Base-by-base conservation (phyloP, 2,888 invertebrate genomes). In the Cephus rjabovi region DNA sequence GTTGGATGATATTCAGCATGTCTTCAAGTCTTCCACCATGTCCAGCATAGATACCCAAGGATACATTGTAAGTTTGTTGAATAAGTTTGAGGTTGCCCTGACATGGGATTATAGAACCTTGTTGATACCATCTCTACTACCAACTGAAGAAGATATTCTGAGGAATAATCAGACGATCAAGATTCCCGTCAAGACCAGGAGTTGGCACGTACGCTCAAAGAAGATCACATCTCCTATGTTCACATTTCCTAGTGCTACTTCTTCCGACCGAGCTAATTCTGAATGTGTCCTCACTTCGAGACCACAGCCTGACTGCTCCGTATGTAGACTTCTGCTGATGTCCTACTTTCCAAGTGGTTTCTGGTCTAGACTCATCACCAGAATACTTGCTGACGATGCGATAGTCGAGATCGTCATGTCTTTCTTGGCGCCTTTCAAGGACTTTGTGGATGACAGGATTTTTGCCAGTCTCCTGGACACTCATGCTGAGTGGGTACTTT, bases 311-410 rank as follows among this genome's bases (percentile, higher is more conserved):
- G 94, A 93, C 76, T 93, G 93, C 73, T 93, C 95, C 0, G 93
- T 96, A 73, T 94, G 95, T 0, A 93, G 98, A 0, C 93, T 99
- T 77, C 93, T 99, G 23, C 94, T 99, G 12, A 96, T 99, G 95
- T 98, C 98, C 0, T 99, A 99, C 92, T 98, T 99, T 90, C 99
- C 99, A 1, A 96, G 97, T 82, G 99, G 99, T 1, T 99, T 99
- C 93, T 99, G 99, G 99, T 97, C 99, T 0, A 93, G 99, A 1
- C 94, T 99, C 34, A 96, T 98, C 81, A 97, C 98, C 0, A 93
- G 99, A n/a, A 95, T 98, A 80, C 92, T 99, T 78, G 98, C 98
- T 0, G 99, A 99, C 89, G 95, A 96, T 83, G 94, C 96, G 56
- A 95, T 98, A 31, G 95, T 96, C 0, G 96, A 96, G 81, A 96